Evolutionary conservation across 2,888 invertebrate genomes (phyloP), one percentile per base, ranked within the genome.

Genomic region (Erynnis tages): DNA sequence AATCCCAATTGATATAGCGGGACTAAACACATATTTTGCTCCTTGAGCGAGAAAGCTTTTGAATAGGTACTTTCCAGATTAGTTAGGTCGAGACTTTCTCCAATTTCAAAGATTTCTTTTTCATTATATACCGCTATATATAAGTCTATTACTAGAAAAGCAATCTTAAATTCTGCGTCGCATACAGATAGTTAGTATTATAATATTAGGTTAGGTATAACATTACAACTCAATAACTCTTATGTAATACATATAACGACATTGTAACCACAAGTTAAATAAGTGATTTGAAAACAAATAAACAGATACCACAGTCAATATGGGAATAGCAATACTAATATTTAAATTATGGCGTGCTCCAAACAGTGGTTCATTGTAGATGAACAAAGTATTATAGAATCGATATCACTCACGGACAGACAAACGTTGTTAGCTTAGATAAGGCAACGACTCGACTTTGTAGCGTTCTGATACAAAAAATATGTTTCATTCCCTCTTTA

Each of bases 271-370:
- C 40, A 40, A 41, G 40, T 34, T 34, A 41, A 49, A 49, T 32
- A 49, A 25, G 23, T 41, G 17, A 41, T 49, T 49, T 34, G 40
- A 34, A 49, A 23, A 49, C 40, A 23, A 25, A 49, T 19, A 49
- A 17, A 19, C 23, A 41, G 32, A 34, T 41, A 49, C 30, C 21
- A 32, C 34, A 49, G 49, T 43, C 34, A 35, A 21, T 38, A 41
- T 43, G 43, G 30, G 41, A 27, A 43, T 35, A 43, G 41, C 34
- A 43, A 50, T 34, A 50, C 41, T 41, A 41, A 41, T 49, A 50
- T 50, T 50, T 17, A 50, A 25, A 49, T 40, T 29, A 6, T 40
- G 21, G 32, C 45, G 14, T 40, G 40, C 19, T 32, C 45, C 34
- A 32, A 45, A 49, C 49, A 49, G 49, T 41, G 23, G 40, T 25